Evolutionary conservation across 2,797 vertebrate species (phyloP), one percentile per base, ranked within the genome.

Genomic region (Macropus fuliginosus): DNA sequence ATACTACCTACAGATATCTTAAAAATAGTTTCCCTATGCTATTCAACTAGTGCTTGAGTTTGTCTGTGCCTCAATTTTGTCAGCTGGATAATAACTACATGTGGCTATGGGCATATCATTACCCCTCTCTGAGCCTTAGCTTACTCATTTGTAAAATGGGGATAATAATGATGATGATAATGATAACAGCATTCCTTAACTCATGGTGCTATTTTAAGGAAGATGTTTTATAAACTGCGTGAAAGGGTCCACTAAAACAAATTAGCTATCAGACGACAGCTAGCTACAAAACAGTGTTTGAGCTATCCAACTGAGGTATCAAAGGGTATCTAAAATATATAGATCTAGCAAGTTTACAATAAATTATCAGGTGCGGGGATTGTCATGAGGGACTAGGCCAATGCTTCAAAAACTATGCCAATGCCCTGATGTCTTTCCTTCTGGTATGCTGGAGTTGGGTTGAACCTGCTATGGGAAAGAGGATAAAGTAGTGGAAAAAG

Each of bases 331-430:
- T 21, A 6, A 46, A 81, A 27, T 3, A 50, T 12, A 81, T 81
- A 46, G 10, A 87, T 50, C 40, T 28, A 87, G 40, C 24, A 87
- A 87, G 40, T 40, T 27, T 50, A 87, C 50, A 31, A 55, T 18
- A 28, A 93, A 10, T 62, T 55, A 11, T 0, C 6, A 54, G 3
- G 50, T 8, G 34, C 59, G 91, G 8, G 1, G 21, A 55, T 34
- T 91, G 34, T 55, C 4, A 18, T 0, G 0, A 55, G 5, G 50
- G 21, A 21, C 12, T 28, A 59, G 56, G 6, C n/a, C n/a, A 91
- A 55, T 2, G 13, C 8, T 93, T 92, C 5, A 81, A 4, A 89
- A 95, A 81, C 11, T 54, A 62, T 0, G 8, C 74, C 21, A 81
- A 40, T 40, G 2, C 2, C 40, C n/a, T 40, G 40, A n/a, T 11